Conservation (phyloP, 2,113 vertebrate genomes). For the Anoura caudifer region DNA sequence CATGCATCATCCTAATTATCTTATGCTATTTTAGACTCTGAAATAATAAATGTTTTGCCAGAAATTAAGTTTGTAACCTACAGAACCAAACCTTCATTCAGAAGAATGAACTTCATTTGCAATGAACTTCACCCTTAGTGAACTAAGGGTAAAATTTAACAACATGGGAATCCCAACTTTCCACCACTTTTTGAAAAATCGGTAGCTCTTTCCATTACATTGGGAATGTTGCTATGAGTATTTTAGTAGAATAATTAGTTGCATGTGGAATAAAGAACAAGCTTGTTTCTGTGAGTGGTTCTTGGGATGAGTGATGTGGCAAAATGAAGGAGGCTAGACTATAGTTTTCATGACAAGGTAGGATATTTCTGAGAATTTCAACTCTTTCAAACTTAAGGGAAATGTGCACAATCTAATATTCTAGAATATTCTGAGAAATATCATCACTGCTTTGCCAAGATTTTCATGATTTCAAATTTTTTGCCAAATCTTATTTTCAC, state of each 20-base stretch:
- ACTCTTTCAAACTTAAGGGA: not conserved
- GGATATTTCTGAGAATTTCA: not conserved
- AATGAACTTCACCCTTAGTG: not conserved
- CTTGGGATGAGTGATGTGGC: not conserved
- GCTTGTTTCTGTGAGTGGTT: not conserved
- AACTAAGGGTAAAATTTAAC: not conserved
- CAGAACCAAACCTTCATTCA: not conserved
- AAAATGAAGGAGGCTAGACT: not conserved
- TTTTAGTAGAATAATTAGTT: not conserved
- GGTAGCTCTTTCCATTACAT: not conserved
- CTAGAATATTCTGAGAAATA: not conserved
- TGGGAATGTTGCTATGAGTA: not conserved
- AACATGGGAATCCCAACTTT: not conserved
- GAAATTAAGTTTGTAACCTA: not conserved
- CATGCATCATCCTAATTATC: not conserved
- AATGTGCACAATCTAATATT: not conserved
- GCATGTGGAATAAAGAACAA: not conserved
- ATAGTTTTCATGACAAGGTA: not conserved
- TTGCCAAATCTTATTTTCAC: not conserved
- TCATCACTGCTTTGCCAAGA: not conserved
- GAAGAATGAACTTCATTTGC: not conserved
- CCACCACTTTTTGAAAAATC: not conserved
- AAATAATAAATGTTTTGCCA: not conserved
- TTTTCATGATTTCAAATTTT: not conserved
- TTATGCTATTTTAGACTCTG: not conserved